Evolutionary conservation across 2,888 invertebrate species (phyloP), one percentile per base, ranked within the genome.

Genomic region (Petrolisthes manimaculis): DNA sequence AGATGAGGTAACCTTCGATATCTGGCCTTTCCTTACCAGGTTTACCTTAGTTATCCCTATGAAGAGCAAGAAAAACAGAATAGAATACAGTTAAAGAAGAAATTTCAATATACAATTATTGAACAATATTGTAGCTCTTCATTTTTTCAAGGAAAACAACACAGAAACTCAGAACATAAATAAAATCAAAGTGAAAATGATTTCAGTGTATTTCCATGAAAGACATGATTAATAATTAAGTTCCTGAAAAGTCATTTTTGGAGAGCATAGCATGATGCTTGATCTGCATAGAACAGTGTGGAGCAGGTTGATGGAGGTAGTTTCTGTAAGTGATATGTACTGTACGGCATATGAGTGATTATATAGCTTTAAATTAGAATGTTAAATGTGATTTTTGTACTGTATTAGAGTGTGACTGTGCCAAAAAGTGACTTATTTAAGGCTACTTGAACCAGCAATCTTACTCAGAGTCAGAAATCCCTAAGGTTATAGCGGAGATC

Each of bases 401-500:
- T 5, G 9, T 9, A 55, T 37, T 77, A 37, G 51, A 51, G 53
- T 51, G 55, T 55, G 12, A n/a, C 75, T 75, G n/a, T 69, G 14
- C n/a, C 14, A 37, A 37, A 37, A 37, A 37, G 37, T n/a, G 24
- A 56, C 53, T 18, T 51, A 3, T 71, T 21, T 12, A 71, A 9
- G 21, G 69, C 14, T 75, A 84, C 55, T 37, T 54, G n/a, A 21
- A 85, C 69, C 24, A 78, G 69, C n/a, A 77, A 69, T 86, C 91
- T 88, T 89, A 91, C 89, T 91, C 91, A 54, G 91, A 91, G 84
- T 91, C 91, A 67, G 91, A 91, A 54, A 91, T 87, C 51, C 88
- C 89, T 51, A 88, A 53, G 18, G 89, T 89, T 69, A 89, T 83
- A 71, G 91, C 85, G 54, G 88, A 80, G n/a, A 91, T 86, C 78